A percentile compares a stretch with the other conserved stretches of the same genome.
These are phyloP conservation scores for Horisme vitalbata DNA, from an alignment of 2,888 invertebrate species.

Conservation along the genomic window DNA sequence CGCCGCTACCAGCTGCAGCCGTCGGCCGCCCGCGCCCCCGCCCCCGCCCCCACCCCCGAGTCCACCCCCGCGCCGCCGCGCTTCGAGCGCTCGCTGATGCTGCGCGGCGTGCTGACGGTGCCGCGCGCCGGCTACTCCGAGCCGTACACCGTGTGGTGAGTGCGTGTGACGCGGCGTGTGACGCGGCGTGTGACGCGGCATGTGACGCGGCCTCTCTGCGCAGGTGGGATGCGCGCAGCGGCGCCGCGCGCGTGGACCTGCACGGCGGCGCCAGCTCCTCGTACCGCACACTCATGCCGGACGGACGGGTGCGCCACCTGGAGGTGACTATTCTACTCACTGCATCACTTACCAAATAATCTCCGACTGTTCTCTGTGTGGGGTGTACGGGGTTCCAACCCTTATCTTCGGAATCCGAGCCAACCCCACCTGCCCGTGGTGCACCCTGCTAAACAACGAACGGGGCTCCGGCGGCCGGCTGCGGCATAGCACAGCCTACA, in stretches of 20 bases:
- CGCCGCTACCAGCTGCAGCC: conserved; percentile 17
- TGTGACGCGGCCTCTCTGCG: not conserved
- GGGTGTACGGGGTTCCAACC: too few relatives aligned
- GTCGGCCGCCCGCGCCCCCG: conserved; percentile 3
- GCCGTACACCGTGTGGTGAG: conserved; percentile 55
- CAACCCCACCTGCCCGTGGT: too few relatives aligned
- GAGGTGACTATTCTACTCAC: too few relatives aligned
- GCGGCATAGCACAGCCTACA: too few relatives aligned
- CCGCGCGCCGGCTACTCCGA: conserved; percentile 62
- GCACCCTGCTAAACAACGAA: too few relatives aligned
- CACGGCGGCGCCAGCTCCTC: conserved; percentile 57
- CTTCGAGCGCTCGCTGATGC: conserved; percentile 47
- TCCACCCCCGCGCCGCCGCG: conserved; percentile 44
- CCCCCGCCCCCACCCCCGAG: not conserved
- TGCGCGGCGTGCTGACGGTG: conserved; percentile 56
- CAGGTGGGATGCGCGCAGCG: conserved; percentile 64
- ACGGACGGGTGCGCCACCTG: conserved; percentile 47
- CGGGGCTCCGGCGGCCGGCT: too few relatives aligned
- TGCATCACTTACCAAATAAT: too few relatives aligned
- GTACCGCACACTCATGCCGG: conserved; percentile 45
- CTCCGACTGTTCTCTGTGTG: too few relatives aligned
- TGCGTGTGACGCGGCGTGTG: not conserved
- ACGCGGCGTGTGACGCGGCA: not conserved
- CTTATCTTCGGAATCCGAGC: too few relatives aligned
- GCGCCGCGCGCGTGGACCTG: conserved; percentile 56